These are phyloP conservation scores for Leistus spinibarbis DNA, from an alignment of 2,888 invertebrate species.

Conservation along the genomic window DNA sequence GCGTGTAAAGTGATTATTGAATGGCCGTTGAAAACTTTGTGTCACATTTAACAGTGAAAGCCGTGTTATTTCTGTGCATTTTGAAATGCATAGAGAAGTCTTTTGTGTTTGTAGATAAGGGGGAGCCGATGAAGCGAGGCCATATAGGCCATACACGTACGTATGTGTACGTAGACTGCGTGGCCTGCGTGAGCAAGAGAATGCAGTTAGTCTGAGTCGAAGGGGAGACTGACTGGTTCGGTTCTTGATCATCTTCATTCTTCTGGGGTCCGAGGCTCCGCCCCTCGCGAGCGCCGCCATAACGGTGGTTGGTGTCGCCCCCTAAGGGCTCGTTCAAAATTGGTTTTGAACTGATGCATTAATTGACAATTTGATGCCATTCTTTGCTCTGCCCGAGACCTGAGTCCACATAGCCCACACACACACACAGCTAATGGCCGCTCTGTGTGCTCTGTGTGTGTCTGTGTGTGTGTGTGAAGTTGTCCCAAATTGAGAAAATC, in stretches of 20 bases:
- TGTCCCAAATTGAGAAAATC: constrained; percentile 55
- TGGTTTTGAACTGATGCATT: constrained; percentile 56
- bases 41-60: background rate
- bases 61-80: background rate
- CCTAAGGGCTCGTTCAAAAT: constrained; percentile 51
- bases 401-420: background rate
- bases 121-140: background rate
- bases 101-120: background rate
- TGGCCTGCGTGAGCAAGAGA: no score
- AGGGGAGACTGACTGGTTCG: background rate
- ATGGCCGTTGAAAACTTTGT: background rate
- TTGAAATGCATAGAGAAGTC: background rate
- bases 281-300: constrained; percentile 42
- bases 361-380: constrained; percentile 58
- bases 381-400: constrained; percentile 48
- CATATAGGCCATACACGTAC: background rate
- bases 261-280: constrained; percentile 42
- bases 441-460: background rate
- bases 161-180: background rate
- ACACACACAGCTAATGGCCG: constrained; percentile 50
- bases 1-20: background rate
- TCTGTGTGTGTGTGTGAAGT: constrained; percentile 48
- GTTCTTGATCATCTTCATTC: constrained; percentile 54
- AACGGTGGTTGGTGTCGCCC: constrained; percentile 45
- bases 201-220: background rate